Conservation (phyloP, 2,888 invertebrate species). For the Euplexia lucipara region DNA sequence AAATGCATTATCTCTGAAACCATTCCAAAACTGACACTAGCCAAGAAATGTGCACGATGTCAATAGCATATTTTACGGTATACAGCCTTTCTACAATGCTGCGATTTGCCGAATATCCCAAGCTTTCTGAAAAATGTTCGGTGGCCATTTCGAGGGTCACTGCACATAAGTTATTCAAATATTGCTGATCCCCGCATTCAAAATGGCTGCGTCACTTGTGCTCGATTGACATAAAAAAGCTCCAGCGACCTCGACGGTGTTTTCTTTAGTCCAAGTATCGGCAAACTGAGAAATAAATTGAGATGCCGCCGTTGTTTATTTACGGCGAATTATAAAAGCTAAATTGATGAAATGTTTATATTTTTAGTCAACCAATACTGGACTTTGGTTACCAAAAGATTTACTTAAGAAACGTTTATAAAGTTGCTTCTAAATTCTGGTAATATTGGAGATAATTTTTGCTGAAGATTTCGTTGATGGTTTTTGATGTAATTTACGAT, state of each 20-base stretch:
- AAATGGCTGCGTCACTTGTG: conserved; percentile 60
- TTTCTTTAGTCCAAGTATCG: conserved; percentile 71
- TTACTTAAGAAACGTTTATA: conserved; percentile 26
- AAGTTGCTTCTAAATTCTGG: conserved; percentile 18
- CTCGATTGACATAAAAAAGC: conserved; percentile 70
- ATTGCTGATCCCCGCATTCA: conserved; percentile 49
- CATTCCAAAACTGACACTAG: conserved; percentile 6
- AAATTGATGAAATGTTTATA: conserved; percentile 46
- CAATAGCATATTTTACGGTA: background rate
- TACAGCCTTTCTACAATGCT: background rate
- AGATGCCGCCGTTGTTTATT: conserved; percentile 71
- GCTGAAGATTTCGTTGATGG: conserved; percentile 3
- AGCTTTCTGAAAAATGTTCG: background rate
- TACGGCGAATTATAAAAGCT: conserved; percentile 32
- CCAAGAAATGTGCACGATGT: background rate
- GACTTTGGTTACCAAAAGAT: conserved; percentile 20
- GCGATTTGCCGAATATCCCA: background rate
- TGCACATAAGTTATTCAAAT: conserved; percentile 48
- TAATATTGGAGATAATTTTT: conserved; percentile 17
- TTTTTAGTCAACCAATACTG: conserved; percentile 34
- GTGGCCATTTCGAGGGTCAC: conserved; percentile 1
- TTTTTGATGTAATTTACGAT: conserved; percentile 44
- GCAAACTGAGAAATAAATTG: conserved; percentile 72
- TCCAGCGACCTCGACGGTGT: conserved; percentile 59
- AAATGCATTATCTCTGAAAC: conserved; percentile 15